phyloP scores from a whole-genome alignment of 2,797 vertebrate species.

The Hydrophis major region DNA sequence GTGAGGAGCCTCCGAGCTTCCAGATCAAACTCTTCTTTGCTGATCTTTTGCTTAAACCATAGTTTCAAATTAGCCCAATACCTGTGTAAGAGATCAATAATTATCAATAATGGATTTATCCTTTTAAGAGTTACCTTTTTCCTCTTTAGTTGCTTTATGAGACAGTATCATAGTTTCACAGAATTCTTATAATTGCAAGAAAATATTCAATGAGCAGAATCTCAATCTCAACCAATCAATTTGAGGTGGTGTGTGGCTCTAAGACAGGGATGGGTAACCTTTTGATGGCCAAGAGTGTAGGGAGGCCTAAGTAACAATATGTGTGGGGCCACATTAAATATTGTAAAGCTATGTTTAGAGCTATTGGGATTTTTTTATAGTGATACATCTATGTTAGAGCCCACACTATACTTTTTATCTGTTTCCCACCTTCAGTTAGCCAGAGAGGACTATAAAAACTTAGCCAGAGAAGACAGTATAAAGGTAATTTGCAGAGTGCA shows the following conservation, averaged over 20 bases:
- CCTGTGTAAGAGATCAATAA: slow-evolving; percentile 65
- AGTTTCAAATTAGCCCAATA: slow-evolving; percentile 98
- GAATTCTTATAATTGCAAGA: neutral
- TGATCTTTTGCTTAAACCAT: slow-evolving; percentile 99
- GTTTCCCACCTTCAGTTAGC: neutral
- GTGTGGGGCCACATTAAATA: neutral
- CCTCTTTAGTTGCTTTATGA: neutral
- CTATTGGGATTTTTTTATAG: neutral
- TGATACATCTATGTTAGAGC: neutral
- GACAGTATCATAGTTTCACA: neutral
- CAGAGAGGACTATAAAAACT: neutral
- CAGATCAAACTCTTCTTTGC: slow-evolving; percentile 96
- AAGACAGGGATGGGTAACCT: neutral
- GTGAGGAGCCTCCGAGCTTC: slow-evolving; percentile 92
- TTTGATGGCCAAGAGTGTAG: neutral
- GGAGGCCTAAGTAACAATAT: neutral
- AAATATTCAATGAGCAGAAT: neutral
- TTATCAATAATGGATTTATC: neutral
- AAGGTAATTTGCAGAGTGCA: neutral
- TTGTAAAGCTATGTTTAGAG: neutral
- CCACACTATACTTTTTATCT: neutral
- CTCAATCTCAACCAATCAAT: neutral
- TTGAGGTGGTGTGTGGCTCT: neutral
- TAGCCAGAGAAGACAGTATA: neutral
- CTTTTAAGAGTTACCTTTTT: neutral